Evolutionary conservation across 2,888 invertebrate genomes (phyloP).

Genomic region (Antitype chi): DNA sequence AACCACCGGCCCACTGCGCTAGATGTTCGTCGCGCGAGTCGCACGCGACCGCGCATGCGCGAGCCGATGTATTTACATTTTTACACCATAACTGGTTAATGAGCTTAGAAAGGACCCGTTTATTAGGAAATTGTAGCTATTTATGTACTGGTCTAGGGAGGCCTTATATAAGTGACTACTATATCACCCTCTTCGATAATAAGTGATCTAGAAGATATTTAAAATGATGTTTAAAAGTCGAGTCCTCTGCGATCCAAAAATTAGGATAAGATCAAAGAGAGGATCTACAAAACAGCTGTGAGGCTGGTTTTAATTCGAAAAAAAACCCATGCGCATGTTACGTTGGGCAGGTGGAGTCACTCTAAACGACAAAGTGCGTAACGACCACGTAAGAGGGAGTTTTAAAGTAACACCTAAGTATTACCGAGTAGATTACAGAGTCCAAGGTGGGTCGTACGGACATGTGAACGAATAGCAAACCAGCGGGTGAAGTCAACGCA

Average conservation of each 20-base stretch:
- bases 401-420: too few species aligned
- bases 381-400: too few species aligned
- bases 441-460: too few species aligned
- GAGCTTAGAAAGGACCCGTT: conserved; percentile 60
- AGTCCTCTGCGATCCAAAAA: too few species aligned
- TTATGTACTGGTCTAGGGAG: conserved; percentile 6
- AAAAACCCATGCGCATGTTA: too few species aligned
- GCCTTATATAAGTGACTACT: conserved; percentile 31
- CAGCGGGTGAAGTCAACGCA: background rate
- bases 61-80: conserved; percentile 57
- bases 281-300: too few species aligned
- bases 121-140: conserved; percentile 52
- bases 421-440: too few species aligned
- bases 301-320: too few species aligned
- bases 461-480: too few species aligned
- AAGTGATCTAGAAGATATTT: background rate
- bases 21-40: conserved; percentile 77
- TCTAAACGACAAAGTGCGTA: too few species aligned
- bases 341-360: too few species aligned
- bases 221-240: background rate
- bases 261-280: too few species aligned
- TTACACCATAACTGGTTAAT: conserved; percentile 63
- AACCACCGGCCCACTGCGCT: conserved; percentile 77
- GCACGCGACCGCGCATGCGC: conserved; percentile 75
- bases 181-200: background rate